Percentiles rank a stretch among this genome's conserved stretches.
Conservation (phyloP, 2,888 invertebrate species). For the Pyrrhosoma nymphula region DNA sequence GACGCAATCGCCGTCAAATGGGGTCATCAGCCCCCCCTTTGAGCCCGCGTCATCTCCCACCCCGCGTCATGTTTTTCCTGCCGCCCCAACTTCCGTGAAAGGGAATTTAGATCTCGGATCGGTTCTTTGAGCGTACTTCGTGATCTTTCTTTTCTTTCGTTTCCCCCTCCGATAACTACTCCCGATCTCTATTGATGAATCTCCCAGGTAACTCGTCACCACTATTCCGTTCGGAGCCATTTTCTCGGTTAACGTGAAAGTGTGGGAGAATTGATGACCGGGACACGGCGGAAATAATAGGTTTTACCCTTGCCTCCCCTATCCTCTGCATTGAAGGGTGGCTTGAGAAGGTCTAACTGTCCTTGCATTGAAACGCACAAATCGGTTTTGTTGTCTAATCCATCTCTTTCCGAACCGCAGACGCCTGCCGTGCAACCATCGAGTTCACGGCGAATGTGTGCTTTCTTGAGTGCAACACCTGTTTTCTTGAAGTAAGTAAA, state of each 20-base stretch:
- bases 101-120: neutral
- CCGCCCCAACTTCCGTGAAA: neutral
- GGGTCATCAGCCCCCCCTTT: neutral
- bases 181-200: neutral
- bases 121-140: neutral
- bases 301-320: neutral
- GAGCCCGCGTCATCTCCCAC: neutral
- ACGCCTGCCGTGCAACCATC: neutral
- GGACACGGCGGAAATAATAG: neutral
- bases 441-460: too few species aligned
- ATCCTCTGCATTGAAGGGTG: neutral
- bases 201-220: neutral
- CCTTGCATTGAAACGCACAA: neutral
- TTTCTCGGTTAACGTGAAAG: constrained; percentile 4
- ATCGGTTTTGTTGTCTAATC: neutral
- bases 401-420: neutral
- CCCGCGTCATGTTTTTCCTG: neutral
- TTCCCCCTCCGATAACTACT: neutral
- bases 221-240: neutral
- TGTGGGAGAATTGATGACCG: neutral
- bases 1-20: neutral
- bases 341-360: neutral
- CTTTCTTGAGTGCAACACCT: too few species aligned
- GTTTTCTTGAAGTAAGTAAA: too few species aligned
- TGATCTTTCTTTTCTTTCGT: neutral